Evolutionary conservation across 2,888 invertebrate species (phyloP).

Genomic region (Hyposoter dolosus): DNA sequence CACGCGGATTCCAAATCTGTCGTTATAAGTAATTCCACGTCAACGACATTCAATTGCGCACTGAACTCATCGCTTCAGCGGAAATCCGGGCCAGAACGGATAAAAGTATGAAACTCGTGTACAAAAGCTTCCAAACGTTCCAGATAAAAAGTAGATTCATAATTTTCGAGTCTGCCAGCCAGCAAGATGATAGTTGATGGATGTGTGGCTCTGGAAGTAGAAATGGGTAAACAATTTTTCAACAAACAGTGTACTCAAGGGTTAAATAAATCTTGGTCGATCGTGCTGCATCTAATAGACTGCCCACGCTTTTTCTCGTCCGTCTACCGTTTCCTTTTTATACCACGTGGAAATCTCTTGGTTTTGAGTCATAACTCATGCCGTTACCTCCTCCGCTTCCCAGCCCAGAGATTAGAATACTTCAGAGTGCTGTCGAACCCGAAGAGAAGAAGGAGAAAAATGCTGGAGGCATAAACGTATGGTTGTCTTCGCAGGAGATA

Average conservation of each 20-base stretch:
- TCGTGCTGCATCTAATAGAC: slow-evolving; percentile 41
- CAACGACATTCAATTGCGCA: too few species aligned
- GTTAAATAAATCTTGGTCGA: slow-evolving; percentile 47
- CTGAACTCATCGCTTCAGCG: neutral
- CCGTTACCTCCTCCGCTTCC: slow-evolving; percentile 43
- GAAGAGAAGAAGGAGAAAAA: slow-evolving; percentile 32
- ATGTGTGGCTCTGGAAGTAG: neutral
- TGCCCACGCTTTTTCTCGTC: slow-evolving; percentile 43
- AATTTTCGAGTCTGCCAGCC: neutral
- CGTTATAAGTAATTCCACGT: too few species aligned
- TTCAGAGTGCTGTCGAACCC: slow-evolving; percentile 40
- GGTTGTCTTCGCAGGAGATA: slow-evolving; percentile 30
- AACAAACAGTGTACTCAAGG: neutral
- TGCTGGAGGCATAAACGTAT: slow-evolving; percentile 47
- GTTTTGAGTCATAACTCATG: slow-evolving; percentile 54
- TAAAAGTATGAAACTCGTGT: neutral
- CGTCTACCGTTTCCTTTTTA: slow-evolving; percentile 25
- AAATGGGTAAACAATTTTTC: slow-evolving; percentile 18
- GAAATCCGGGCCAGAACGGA: neutral
- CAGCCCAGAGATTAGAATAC: slow-evolving; percentile 55
- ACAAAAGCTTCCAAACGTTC: neutral
- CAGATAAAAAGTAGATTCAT: neutral
- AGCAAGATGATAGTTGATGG: slow-evolving; percentile 18
- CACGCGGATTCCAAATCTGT: too few species aligned
- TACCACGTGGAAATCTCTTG: slow-evolving; percentile 41